These are phyloP conservation scores for Motacilla alba DNA, from an alignment of 2,113 vertebrate species.

Conservation along the genomic window DNA sequence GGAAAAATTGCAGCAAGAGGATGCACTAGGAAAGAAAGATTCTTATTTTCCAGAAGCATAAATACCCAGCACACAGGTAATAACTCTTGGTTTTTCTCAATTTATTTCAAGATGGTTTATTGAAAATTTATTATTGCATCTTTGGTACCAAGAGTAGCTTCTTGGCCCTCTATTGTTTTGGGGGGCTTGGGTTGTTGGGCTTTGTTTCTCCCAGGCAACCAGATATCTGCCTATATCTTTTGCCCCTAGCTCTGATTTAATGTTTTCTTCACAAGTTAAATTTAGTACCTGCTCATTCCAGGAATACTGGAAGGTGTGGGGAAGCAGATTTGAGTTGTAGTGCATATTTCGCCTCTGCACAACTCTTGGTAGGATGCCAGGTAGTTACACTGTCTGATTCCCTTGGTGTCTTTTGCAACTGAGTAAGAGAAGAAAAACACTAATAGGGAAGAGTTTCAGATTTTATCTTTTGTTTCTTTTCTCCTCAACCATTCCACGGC, in stretches of 20 bases:
- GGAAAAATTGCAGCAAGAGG: slow-evolving; percentile 5
- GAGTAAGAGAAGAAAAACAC: background rate
- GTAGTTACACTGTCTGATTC: background rate
- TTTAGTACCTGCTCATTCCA: slow-evolving; percentile 4
- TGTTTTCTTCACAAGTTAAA: background rate
- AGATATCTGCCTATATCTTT: background rate
- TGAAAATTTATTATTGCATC: background rate
- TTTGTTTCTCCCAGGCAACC: background rate
- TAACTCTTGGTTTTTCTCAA: background rate
- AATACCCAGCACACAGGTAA: background rate
- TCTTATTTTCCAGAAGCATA: background rate
- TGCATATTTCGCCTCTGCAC: background rate
- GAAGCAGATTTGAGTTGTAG: background rate
- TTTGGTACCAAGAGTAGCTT: background rate
- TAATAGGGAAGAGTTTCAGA: background rate
- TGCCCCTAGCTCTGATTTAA: slow-evolving; percentile 9
- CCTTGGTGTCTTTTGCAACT: background rate
- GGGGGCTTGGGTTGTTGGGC: background rate
- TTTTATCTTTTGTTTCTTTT: background rate
- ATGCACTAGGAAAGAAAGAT: background rate
- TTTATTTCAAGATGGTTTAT: background rate
- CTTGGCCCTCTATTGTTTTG: background rate
- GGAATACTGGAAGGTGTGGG: background rate
- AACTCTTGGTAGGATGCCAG: background rate
- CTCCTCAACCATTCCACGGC: background rate